Percentiles rank a stretch among this genome's conserved stretches.
These are phyloP conservation scores for Zaprionus capensis DNA, from an alignment of 1,140 invertebrate species.

Conservation along the genomic window DNA sequence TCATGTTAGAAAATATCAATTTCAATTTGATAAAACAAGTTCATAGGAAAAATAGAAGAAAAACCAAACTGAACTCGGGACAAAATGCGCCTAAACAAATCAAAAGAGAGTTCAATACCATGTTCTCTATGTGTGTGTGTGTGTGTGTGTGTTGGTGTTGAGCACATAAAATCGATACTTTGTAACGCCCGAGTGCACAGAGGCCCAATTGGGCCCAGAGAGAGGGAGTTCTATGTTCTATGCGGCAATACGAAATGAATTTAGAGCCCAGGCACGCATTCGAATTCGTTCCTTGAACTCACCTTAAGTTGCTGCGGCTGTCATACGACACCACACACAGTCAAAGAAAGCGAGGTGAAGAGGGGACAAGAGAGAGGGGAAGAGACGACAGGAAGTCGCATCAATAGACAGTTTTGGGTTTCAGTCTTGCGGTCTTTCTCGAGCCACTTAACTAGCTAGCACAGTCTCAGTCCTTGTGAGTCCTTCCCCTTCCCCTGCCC, in stretches of 20 bases:
- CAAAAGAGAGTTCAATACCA: conserved; percentile 24
- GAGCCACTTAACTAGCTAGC: conserved; percentile 44
- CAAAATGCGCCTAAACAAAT: conserved; percentile 52
- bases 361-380: background rate
- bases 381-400: conserved; percentile 21
- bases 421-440: conserved; percentile 36
- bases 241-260: conserved; percentile 12
- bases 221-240: background rate
- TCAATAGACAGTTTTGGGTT: conserved; percentile 57
- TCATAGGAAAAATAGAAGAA: conserved; percentile 29
- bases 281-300: conserved; percentile 36
- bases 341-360: conserved; percentile 4
- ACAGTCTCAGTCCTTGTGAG: background rate
- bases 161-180: conserved; percentile 53
- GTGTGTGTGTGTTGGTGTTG: conserved; percentile 25
- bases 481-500: background rate
- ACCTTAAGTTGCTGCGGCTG: conserved; percentile 27
- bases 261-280: conserved; percentile 31
- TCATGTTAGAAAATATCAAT: conserved; percentile 56
- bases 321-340: conserved; percentile 50
- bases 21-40: conserved; percentile 41
- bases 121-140: conserved; percentile 25
- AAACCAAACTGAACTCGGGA: background rate
- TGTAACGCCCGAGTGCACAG: conserved; percentile 43
- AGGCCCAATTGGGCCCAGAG: conserved; percentile 18